Conservation (phyloP, 2,888 invertebrate species). For the Parasteatoda lunata region DNA sequence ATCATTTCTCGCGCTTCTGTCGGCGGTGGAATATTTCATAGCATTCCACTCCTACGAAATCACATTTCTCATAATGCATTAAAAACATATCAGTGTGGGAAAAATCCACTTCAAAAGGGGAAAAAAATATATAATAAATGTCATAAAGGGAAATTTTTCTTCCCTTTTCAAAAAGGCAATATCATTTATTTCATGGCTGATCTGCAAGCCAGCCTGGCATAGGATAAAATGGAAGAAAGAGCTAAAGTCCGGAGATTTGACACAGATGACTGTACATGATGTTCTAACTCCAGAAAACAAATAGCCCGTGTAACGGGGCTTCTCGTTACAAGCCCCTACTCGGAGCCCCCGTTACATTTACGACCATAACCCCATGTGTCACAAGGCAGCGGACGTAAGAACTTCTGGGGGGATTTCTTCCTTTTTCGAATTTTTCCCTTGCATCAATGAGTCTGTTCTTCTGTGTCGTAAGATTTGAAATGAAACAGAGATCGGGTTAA, state of each 20-base stretch:
- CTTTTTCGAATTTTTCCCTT: conserved; percentile 20
- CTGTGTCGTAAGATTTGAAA: conserved; percentile 37
- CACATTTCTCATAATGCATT: conserved; percentile 30
- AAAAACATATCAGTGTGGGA: conserved; percentile 44
- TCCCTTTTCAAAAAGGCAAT: conserved; percentile 34
- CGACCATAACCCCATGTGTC: conserved; percentile 53
- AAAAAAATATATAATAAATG: conserved; percentile 15
- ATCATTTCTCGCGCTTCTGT: no score
- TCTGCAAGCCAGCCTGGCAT: conserved; percentile 40
- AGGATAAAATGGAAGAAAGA: neutral
- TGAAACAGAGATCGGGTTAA: conserved; percentile 50
- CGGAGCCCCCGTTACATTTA: conserved; percentile 49
- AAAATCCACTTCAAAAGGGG: neutral
- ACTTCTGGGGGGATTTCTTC: conserved; percentile 2
- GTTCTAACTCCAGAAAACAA: conserved; percentile 54
- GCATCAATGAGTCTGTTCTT: conserved; percentile 56
- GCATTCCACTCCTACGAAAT: no score
- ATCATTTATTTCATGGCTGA: conserved; percentile 56
- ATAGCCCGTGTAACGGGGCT: conserved; percentile 57
- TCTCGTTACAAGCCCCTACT: conserved; percentile 45
- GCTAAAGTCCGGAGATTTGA: conserved; percentile 39
- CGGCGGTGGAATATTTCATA: no score
- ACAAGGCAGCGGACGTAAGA: conserved; percentile 27
- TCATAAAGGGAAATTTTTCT: conserved; percentile 45
- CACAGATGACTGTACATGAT: conserved; percentile 60